Conservation (phyloP, 2,113 vertebrate species). For the Atrichornis clamosus region DNA sequence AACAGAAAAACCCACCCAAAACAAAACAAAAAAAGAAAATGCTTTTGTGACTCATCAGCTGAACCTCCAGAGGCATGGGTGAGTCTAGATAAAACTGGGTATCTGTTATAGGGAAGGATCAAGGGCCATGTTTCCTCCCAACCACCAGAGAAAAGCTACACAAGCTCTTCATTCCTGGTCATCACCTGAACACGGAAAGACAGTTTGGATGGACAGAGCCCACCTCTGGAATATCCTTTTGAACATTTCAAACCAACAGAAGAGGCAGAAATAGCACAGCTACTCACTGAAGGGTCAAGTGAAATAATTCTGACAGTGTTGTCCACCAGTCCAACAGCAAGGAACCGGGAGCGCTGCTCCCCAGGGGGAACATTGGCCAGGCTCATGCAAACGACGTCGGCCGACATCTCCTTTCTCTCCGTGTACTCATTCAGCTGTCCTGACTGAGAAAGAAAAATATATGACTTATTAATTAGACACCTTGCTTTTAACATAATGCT, state of each 20-base stretch:
- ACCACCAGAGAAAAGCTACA: neutral
- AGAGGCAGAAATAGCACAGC: neutral
- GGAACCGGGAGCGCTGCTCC: constrained; percentile 93
- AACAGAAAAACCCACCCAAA: neutral
- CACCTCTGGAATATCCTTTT: neutral
- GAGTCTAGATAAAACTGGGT: neutral
- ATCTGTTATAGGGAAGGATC: neutral
- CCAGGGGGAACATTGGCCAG: constrained; percentile 95
- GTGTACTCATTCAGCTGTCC: constrained; percentile 98
- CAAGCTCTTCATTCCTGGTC: neutral
- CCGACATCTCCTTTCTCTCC: constrained; percentile 97
- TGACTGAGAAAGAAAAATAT: constrained; percentile 72
- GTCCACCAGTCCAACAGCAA: constrained; percentile 94
- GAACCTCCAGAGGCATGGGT: neutral
- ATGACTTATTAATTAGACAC: neutral
- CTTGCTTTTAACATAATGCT: neutral
- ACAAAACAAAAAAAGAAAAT: neutral
- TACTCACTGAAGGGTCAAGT: constrained; percentile 91
- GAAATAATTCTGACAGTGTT: constrained; percentile 98
- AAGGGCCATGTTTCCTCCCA: neutral
- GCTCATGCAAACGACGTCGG: constrained; percentile 97
- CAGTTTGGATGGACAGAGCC: neutral
- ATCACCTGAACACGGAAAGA: rapidly evolving
- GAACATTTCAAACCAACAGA: neutral
- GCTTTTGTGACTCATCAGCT: neutral